Evolutionary conservation across 2,113 vertebrate species (phyloP).

Genomic region (Cervus canadensis): DNA sequence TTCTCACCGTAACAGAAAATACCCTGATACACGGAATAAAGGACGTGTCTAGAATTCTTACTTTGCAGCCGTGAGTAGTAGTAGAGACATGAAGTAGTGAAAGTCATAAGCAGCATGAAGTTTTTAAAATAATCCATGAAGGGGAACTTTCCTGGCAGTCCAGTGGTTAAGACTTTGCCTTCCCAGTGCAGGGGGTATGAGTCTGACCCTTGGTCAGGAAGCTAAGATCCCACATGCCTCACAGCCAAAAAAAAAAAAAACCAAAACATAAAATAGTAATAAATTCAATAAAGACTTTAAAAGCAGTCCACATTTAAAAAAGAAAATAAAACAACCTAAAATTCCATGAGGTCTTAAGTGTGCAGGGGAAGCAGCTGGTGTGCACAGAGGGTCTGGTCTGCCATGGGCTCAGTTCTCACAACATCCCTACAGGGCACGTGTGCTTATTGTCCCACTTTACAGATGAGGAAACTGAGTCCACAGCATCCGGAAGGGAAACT

Average conservation of each 20-base stretch:
- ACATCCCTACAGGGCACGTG: fast-evolving
- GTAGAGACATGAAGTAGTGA: neutral
- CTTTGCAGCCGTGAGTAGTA: neutral
- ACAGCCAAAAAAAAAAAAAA: neutral
- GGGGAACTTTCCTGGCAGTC: neutral
- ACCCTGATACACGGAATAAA: neutral
- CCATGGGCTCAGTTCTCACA: fast-evolving
- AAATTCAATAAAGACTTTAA: neutral
- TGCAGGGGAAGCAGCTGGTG: neutral
- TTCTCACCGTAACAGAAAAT: neutral
- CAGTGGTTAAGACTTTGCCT: neutral
- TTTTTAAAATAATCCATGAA: neutral
- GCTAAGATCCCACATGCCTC: neutral
- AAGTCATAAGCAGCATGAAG: neutral
- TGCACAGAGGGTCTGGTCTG: fast-evolving
- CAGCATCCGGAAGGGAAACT: neutral
- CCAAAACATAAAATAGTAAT: neutral
- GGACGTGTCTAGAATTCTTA: neutral
- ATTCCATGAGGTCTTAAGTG: fast-evolving
- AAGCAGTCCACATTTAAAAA: neutral
- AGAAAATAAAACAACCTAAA: neutral
- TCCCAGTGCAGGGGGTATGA: neutral
- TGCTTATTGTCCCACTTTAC: neutral
- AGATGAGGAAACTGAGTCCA: neutral
- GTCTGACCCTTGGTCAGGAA: neutral